Percentiles rank a stretch among this genome's conserved stretches.
Conservation (phyloP, 1,140 invertebrate genomes). For the Leptopilina clavipes region DNA sequence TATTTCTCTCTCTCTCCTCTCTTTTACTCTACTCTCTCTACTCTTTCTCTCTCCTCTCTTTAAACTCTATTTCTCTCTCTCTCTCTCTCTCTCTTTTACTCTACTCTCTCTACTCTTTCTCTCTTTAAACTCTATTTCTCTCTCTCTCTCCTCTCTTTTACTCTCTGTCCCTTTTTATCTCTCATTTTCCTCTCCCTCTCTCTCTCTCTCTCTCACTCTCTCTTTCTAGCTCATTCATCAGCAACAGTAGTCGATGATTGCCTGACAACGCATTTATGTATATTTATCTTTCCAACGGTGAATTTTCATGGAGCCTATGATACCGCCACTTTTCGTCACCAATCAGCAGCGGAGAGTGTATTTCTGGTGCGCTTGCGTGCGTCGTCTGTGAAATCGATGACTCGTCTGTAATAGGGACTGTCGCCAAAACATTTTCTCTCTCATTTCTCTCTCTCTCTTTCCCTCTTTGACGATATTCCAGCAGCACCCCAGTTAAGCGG, state of each 20-base stretch:
- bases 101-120: conserved; percentile 46
- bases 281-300: conserved; percentile 27
- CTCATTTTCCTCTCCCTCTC: not conserved
- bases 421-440: conserved; percentile 60
- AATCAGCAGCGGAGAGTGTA: conserved; percentile 59
- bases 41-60: not conserved
- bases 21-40: not conserved
- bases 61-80: conserved; percentile 34
- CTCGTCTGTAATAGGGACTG: conserved; percentile 59
- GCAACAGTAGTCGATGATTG: conserved; percentile 20
- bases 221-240: conserved; percentile 22
- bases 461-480: conserved; percentile 37
- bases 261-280: conserved; percentile 24
- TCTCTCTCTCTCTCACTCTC: not conserved
- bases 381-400: conserved; percentile 63
- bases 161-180: not conserved
- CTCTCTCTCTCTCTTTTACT: conserved; percentile 50
- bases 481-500: conserved; percentile 57
- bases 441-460: conserved; percentile 24
- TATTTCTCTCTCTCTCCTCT: not conserved
- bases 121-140: not conserved
- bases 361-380: conserved; percentile 57
- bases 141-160: not conserved
- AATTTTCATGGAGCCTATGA: conserved; percentile 34
- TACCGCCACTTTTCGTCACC: conserved; percentile 60